Evolutionary conservation across 2,888 invertebrate genomes (phyloP), one percentile per base, ranked within the genome.

Genomic region (Dryadula phaetusa): DNA sequence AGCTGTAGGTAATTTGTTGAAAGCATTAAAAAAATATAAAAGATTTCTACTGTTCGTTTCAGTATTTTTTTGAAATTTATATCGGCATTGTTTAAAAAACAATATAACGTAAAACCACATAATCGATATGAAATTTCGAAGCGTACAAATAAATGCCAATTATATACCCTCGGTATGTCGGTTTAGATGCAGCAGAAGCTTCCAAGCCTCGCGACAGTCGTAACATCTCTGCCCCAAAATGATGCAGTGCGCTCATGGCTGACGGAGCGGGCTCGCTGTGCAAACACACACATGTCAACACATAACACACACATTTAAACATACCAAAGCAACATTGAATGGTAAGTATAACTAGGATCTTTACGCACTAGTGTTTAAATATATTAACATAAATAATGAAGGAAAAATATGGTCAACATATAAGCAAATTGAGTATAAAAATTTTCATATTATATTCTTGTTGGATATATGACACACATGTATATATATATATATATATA

Each of bases 211-310:
- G 94, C 28, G 97, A 97, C 34, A 97, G 93, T 80, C 96, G 96
- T 78, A 97, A 93, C 97, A 97, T 96, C 93, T 97, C 96, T 42
- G 96, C 96, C 64, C 97, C 97, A 84, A 97, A 97, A 82, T 96
- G 96, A 84, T 97, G 97, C 80, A 97, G 93, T 67, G 97, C 97
- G 34, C 96, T 95, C 95, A 97, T 96, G 73, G 97, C 96, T 76
- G 96, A 96, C 32, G 96, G 96, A 70, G 96, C 95, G 44, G 96
- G 96, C 81, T 96, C 96, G 84, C 94, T 88, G 94, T 94, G 86
- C 90, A 90, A 90, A 82, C 90, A 87, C 70, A 72, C 69, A 62
- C 63, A 69, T 63, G 62, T 54, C 60, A 62, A 63, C 61, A 60
- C 18, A 44, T n/a, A 73, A 82, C 76, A 79, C 73, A 78, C 76